Conservation (phyloP, 2,888 invertebrate genomes). For the Volucella zonaria region DNA sequence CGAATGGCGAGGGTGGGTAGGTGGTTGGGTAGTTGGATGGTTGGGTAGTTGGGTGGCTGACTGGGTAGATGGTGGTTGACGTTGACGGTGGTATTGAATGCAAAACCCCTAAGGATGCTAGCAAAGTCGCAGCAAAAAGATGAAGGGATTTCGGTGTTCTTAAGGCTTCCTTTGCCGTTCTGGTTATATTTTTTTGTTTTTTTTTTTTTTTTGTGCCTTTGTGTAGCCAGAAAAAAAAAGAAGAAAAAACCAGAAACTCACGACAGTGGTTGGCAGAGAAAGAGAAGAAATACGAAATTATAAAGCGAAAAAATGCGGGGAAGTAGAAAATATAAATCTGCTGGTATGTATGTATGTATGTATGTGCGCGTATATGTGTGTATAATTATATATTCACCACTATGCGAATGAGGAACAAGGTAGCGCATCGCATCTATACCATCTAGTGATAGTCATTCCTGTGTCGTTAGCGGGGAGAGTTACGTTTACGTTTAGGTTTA, state of each 20-base stretch:
- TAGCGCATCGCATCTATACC: conserved; percentile 29
- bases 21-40: not conserved
- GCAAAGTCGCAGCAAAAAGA: conserved; percentile 57
- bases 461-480: conserved; percentile 46
- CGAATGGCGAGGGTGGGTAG: conserved; percentile 12
- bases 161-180: conserved; percentile 48
- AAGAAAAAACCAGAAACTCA: conserved; percentile 7
- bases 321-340: conserved; percentile 28
- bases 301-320: conserved; percentile 67
- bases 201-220: conserved; percentile 10
- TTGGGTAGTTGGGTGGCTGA: conserved; percentile 1
- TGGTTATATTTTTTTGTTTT: conserved; percentile 34
- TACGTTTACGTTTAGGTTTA: conserved; percentile 36
- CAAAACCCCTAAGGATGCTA: conserved; percentile 70
- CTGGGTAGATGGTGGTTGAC: not conserved
- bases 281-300: conserved; percentile 61
- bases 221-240: not conserved
- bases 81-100: conserved; percentile 42
- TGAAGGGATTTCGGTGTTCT: conserved; percentile 70
- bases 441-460: conserved; percentile 12
- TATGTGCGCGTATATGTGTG: conserved; percentile 28
- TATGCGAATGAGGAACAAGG: conserved; percentile 66
- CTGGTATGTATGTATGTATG: not conserved
- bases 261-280: conserved; percentile 8
- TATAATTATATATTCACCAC: conserved; percentile 71